Conservation (phyloP, 2,888 invertebrate species). For the Drosophila maculinotata region DNA sequence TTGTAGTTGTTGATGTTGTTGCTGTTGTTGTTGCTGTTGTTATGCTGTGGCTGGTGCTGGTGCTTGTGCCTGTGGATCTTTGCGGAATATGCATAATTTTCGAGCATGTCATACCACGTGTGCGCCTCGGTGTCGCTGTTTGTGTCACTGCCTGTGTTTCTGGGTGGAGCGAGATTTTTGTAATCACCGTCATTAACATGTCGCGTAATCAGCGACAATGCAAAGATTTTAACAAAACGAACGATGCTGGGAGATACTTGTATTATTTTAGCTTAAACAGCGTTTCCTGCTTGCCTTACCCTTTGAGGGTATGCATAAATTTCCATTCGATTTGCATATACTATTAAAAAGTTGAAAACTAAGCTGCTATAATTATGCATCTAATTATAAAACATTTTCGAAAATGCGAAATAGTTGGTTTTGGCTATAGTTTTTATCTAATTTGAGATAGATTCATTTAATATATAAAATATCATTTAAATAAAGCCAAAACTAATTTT, state of each 20-base stretch:
- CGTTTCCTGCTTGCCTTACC: not conserved
- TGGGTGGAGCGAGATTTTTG: conserved; percentile 51
- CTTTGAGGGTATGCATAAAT: not conserved
- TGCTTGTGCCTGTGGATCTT: conserved; percentile 39
- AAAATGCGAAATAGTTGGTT: no score
- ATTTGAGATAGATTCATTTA: no score
- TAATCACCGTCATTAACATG: conserved; percentile 78
- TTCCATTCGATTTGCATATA: not conserved
- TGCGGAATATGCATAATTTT: conserved; percentile 77
- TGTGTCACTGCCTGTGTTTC: conserved; percentile 5
- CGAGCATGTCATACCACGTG: conserved; percentile 73
- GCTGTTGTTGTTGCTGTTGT: conserved; percentile 22
- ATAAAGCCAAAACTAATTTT: no score
- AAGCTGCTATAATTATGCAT: no score
- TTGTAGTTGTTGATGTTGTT: conserved; percentile 20
- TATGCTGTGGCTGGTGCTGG: conserved; percentile 22
- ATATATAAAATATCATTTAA: no score
- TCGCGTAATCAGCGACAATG: conserved; percentile 75
- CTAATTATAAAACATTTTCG: no score
- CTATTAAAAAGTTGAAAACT: no score
- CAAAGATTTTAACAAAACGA: conserved; percentile 56
- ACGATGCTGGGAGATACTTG: conserved; percentile 24
- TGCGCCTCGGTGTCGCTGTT: conserved; percentile 38
- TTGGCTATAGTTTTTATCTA: no score
- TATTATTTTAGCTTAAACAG: conserved; percentile 22